phyloP scores from a whole-genome alignment of 37 sponge, comb jelly and placozoan genomes.

The Eunapius fragilis region DNA sequence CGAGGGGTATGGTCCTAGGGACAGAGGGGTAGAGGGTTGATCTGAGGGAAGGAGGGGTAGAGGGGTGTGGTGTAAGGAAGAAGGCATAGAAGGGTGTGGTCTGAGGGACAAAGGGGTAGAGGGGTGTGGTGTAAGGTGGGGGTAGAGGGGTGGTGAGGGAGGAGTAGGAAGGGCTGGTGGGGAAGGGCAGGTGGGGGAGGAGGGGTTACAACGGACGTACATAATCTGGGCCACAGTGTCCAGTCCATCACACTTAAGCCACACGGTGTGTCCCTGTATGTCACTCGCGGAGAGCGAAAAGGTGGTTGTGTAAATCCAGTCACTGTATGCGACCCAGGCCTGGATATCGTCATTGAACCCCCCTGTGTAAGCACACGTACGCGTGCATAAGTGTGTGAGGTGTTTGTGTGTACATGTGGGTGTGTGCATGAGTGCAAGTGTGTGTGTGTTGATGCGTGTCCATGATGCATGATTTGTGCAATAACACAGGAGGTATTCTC shows the following conservation, averaged over 20 bases:
- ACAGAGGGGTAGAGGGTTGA: too few relatives aligned
- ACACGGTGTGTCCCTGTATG: constrained; percentile 13
- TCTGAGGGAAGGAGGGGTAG: too few relatives aligned
- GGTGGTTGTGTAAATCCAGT: constrained; percentile 61
- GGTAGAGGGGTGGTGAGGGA: too few relatives aligned
- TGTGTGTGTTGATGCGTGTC: not conserved
- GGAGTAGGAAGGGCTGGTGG: too few relatives aligned
- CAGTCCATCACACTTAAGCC: constrained; percentile 78
- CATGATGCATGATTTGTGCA: not conserved
- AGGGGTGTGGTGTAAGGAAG: too few relatives aligned
- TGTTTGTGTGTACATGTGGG: not conserved
- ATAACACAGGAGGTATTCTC: too few relatives aligned
- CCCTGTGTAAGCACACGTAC: constrained; percentile 20
- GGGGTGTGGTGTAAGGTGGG: too few relatives aligned
- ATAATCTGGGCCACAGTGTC: constrained; percentile 79
- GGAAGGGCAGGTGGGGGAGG: too few relatives aligned
- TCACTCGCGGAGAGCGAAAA: constrained; percentile 21
- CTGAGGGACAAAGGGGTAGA: too few relatives aligned
- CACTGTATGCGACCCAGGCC: constrained; percentile 71
- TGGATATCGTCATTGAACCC: constrained; percentile 71
- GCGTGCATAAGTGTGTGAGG: not conserved
- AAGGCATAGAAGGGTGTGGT: too few relatives aligned
- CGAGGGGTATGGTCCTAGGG: too few relatives aligned
- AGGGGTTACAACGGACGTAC: constrained; percentile 5
- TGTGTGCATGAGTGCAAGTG: not conserved